phyloP scores from a whole-genome alignment of 2,797 vertebrate species.

The Anas flavirostris region DNA sequence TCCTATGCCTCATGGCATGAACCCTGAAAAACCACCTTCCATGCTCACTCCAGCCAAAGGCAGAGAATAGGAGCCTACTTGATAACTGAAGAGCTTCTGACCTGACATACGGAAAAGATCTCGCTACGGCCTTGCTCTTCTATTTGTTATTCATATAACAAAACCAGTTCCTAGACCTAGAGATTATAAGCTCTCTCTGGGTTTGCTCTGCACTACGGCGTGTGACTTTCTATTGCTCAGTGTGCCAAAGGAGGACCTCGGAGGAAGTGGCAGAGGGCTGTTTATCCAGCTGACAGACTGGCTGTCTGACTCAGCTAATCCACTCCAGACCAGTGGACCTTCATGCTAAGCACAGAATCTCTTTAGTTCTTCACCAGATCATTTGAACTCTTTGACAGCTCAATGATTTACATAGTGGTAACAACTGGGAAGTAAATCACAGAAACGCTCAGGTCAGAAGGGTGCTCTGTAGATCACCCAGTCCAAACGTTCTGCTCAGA shows the following conservation, averaged over 20 bases:
- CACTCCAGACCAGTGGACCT: not conserved
- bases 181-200: not conserved
- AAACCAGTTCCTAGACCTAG: not conserved
- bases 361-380: not conserved
- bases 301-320: not conserved
- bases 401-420: not conserved
- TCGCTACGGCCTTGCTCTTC: not conserved
- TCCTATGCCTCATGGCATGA: rapidly evolving
- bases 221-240: not conserved
- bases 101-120: not conserved
- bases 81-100: not conserved
- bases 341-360: not conserved
- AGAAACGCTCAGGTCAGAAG: not conserved
- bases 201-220: not conserved
- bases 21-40: not conserved
- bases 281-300: not conserved
- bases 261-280: not conserved
- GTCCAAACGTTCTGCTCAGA: not conserved
- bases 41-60: not conserved
- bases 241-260: not conserved
- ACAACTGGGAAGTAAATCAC: not conserved
- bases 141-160: not conserved
- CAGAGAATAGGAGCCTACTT: not conserved
- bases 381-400: not conserved
- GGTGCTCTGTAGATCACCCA: not conserved